Conservation (phyloP, 2,888 invertebrate species). For the Caenorhabditis becei region DNA sequence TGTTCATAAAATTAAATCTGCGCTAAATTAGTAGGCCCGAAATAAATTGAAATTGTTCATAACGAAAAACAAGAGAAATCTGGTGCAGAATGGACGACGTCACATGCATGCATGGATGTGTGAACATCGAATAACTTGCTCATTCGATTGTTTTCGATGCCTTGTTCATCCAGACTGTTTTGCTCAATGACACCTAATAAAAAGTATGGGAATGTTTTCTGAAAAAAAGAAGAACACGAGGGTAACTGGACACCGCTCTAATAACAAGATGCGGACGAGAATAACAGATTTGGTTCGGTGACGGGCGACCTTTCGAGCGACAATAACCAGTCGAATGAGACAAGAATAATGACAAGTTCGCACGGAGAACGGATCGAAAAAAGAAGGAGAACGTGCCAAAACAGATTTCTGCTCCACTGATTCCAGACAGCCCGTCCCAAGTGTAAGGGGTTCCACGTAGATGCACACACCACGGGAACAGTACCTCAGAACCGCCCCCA, state of each 20-base stretch:
- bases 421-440: neutral
- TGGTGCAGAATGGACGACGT: neutral
- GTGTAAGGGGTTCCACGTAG: neutral
- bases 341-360: neutral
- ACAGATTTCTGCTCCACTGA: neutral
- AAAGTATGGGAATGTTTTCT: neutral
- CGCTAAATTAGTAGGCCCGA: too few relatives aligned
- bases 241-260: too few relatives aligned
- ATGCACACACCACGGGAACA: neutral
- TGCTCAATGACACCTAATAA: conserved; percentile 7
- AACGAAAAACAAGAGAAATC: neutral
- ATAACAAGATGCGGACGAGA: neutral
- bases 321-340: neutral
- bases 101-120: neutral
- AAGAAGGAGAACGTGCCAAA: neutral
- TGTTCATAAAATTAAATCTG: too few relatives aligned
- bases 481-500: neutral
- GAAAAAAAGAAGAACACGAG: neutral
- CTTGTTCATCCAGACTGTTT: neutral
- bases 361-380: too few relatives aligned
- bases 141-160: neutral
- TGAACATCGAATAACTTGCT: neutral
- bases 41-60: neutral
- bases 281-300: neutral
- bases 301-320: too few relatives aligned